These are phyloP conservation scores for Ranitomeya variabilis DNA, from an alignment of 2,113 vertebrate genomes.

Conservation along the genomic window DNA sequence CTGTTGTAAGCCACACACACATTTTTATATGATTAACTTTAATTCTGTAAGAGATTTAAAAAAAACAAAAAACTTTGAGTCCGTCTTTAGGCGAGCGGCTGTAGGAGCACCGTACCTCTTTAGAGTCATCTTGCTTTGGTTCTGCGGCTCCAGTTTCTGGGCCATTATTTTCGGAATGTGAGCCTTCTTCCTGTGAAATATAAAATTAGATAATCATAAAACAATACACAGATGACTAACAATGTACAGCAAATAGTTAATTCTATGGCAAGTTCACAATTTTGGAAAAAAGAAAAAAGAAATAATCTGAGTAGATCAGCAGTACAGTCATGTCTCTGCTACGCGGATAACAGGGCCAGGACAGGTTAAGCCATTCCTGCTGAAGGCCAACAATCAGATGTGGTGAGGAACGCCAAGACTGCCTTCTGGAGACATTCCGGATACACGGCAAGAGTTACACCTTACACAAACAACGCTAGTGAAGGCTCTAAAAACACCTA, in stretches of 20 bases:
- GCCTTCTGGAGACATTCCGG: neutral
- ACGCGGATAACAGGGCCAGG: neutral
- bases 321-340: neutral
- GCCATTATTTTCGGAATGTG: conserved; percentile 61
- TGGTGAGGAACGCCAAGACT: neutral
- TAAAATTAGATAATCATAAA: neutral
- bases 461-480: neutral
- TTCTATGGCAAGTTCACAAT: neutral
- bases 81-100: neutral
- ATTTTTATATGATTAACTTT: too few species aligned
- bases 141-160: conserved; percentile 68
- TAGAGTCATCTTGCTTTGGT: conserved; percentile 76
- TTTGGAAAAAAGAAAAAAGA: neutral
- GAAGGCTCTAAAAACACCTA: neutral
- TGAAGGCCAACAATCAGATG: neutral
- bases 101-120: conserved; percentile 69
- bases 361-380: neutral
- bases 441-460: neutral
- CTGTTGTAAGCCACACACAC: too few species aligned
- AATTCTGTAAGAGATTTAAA: too few species aligned
- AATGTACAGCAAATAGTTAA: neutral
- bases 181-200: conserved; percentile 67
- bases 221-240: neutral
- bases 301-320: neutral
- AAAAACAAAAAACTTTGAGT: too few species aligned